Evolutionary conservation across 2,113 vertebrate species (phyloP).

Genomic region (Dipodomys merriami): DNA sequence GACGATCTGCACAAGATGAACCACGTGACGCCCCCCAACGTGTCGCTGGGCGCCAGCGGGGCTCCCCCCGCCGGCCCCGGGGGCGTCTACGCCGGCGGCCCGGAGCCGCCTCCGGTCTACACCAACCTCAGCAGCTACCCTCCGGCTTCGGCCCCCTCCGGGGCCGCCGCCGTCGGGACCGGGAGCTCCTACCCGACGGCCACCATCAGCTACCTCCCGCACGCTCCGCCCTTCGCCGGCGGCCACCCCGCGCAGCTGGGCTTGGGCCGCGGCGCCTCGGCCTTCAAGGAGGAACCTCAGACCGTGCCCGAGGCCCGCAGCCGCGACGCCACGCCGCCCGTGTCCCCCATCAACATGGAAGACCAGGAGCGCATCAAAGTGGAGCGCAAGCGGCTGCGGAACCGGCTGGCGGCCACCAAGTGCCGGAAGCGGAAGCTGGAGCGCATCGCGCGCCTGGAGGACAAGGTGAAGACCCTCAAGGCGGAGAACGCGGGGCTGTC

Average conservation of each 20-base stretch:
- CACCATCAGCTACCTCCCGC: constrained; percentile 90
- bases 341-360: constrained; percentile 96
- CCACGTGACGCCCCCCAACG: constrained; percentile 93
- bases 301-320: constrained; percentile 92
- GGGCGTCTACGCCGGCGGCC: constrained; percentile 89
- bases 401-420: constrained; percentile 94
- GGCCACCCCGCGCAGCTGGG: constrained; percentile 80
- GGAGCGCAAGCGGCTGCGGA: constrained; percentile 93
- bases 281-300: constrained; percentile 95
- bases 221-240: constrained; percentile 80
- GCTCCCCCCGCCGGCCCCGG: constrained; percentile 86
- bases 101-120: constrained; percentile 93
- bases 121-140: constrained; percentile 93
- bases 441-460: constrained; percentile 94
- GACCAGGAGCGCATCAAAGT: constrained; percentile 95
- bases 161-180: constrained; percentile 83
- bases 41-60: constrained; percentile 90
- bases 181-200: constrained; percentile 88
- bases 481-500: constrained; percentile 94
- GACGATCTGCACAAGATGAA: constrained; percentile 97
- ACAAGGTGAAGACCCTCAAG: constrained; percentile 94
- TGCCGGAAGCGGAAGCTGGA: constrained; percentile 95
- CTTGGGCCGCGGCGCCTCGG: constrained; percentile 81
- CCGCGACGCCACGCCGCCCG: constrained; percentile 88
- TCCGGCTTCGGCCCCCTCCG: constrained; percentile 80